Conservation (phyloP, 2,797 vertebrate species). For the Scolopax rusticola region DNA sequence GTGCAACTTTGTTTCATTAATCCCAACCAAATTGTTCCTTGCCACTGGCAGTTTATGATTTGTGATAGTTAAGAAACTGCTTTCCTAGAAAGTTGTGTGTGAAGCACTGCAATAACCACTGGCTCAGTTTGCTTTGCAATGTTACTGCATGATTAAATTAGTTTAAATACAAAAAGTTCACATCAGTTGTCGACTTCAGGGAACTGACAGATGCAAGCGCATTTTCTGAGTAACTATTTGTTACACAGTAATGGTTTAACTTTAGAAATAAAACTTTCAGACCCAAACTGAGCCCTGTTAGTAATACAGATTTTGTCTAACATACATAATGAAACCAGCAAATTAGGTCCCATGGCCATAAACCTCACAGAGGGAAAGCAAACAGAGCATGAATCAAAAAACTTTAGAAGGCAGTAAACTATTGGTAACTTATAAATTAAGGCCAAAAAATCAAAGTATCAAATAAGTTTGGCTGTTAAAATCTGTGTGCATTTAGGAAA, state of each 20-base stretch:
- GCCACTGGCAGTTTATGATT: neutral
- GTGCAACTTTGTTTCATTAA: neutral
- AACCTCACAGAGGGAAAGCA: constrained; percentile 81
- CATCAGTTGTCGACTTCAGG: constrained; percentile 61
- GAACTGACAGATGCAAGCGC: constrained; percentile 71
- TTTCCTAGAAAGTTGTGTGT: neutral
- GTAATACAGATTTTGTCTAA: constrained; percentile 81
- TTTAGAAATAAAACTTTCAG: constrained; percentile 76
- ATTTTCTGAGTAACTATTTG: constrained; percentile 72
- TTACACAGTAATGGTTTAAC: constrained; percentile 73
- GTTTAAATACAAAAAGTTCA: constrained; percentile 68
- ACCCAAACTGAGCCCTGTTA: constrained; percentile 77
- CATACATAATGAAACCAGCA: constrained; percentile 82
- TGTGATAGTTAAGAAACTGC: neutral
- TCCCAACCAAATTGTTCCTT: neutral
- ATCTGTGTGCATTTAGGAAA: neutral
- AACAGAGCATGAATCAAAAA: constrained; percentile 83
- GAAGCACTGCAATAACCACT: constrained; percentile 10
- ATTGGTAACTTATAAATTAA: constrained; percentile 80
- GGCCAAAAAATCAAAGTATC: constrained; percentile 66
- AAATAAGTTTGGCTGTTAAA: constrained; percentile 37
- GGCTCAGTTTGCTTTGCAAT: constrained; percentile 44
- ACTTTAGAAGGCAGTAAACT: constrained; percentile 79
- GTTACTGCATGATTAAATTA: constrained; percentile 62
- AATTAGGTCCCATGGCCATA: constrained; percentile 83